Evolutionary conservation across 1,140 invertebrate genomes (phyloP).

Genomic region (Hirudo medicinalis): DNA sequence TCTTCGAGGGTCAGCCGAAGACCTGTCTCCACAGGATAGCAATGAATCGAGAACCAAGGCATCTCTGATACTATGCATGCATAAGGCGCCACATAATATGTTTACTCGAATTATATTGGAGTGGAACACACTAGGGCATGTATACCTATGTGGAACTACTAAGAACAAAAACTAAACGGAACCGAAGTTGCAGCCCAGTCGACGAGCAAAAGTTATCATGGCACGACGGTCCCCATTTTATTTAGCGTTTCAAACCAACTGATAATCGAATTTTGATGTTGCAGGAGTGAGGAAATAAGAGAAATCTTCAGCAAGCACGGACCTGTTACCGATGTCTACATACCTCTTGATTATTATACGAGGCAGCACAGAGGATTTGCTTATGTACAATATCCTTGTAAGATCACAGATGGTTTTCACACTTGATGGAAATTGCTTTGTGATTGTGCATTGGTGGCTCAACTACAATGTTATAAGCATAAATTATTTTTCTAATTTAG

Average conservation of each 20-base stretch:
- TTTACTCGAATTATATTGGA: no score
- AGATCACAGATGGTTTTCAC: background rate
- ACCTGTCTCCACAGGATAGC: no score
- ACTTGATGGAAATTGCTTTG: background rate
- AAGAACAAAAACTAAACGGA: no score
- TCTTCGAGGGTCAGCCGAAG: no score
- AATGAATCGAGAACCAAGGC: no score
- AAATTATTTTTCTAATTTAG: background rate
- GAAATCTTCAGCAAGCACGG: constrained; percentile 36
- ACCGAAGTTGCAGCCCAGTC: no score
- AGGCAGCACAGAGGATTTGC: constrained; percentile 34
- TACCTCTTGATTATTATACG: constrained; percentile 37
- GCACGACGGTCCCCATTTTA: background rate
- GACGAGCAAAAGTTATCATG: background rate
- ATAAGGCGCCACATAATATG: no score
- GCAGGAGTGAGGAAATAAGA: constrained; percentile 28
- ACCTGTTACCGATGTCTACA: constrained; percentile 34
- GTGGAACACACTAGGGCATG: background rate
- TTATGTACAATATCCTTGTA: constrained; percentile 34
- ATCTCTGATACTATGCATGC: no score
- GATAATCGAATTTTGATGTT: background rate
- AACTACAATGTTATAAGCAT: background rate
- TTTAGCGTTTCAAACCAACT: background rate
- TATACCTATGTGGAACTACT: background rate
- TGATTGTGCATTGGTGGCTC: background rate